A percentile compares a stretch with the other conserved stretches of the same genome.
These are phyloP conservation scores for Apodemus sylvaticus DNA, from an alignment of 2,113 vertebrate species.

Conservation along the genomic window DNA sequence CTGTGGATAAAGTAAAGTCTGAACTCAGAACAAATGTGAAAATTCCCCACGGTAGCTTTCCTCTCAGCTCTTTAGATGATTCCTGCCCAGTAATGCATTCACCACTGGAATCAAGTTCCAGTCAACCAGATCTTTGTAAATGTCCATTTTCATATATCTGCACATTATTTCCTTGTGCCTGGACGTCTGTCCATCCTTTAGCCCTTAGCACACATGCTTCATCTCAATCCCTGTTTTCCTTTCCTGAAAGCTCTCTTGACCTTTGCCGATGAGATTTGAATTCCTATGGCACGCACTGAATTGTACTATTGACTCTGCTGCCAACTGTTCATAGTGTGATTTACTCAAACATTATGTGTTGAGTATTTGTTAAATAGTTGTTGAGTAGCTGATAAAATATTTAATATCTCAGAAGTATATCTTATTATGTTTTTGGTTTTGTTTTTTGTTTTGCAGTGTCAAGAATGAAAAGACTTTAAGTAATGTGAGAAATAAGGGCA, in stretches of 20 bases:
- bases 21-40: too few relatives aligned
- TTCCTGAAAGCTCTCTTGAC: background rate
- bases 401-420: background rate
- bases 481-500: background rate
- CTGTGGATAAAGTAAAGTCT: background rate
- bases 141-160: background rate
- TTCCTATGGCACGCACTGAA: fast-evolving
- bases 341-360: background rate
- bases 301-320: background rate
- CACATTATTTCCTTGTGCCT: background rate
- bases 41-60: background rate
- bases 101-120: background rate
- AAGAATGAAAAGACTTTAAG: background rate
- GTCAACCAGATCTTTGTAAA: background rate
- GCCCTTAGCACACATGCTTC: background rate
- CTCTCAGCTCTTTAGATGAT: background rate
- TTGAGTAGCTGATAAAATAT: background rate
- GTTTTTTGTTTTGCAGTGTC: background rate
- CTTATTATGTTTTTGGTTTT: background rate
- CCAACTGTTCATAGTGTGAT: background rate
- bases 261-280: background rate
- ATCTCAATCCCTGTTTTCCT: background rate
- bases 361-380: background rate
- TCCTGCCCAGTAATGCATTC: background rate
- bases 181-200: background rate